These are phyloP conservation scores for Aphis gossypii DNA, from an alignment of 1,140 invertebrate genomes.

Conservation along the genomic window DNA sequence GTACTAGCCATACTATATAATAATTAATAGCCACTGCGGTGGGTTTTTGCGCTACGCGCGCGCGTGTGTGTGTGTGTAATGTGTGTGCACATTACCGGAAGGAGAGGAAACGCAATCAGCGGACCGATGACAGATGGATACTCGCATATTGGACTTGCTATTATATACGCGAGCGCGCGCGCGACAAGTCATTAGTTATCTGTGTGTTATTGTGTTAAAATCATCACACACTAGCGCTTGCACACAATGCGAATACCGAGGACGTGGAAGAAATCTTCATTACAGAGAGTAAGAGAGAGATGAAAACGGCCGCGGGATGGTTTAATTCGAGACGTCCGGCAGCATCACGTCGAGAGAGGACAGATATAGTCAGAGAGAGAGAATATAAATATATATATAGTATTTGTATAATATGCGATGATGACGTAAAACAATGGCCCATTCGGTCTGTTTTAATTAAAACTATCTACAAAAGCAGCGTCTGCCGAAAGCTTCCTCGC, in stretches of 20 bases:
- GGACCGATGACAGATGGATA: slow-evolving; percentile 42
- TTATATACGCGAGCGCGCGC: slow-evolving; percentile 5
- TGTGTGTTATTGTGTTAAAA: slow-evolving; percentile 47
- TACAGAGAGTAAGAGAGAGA: background rate
- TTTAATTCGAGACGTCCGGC: slow-evolving; percentile 53
- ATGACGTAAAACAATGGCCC: slow-evolving; percentile 50
- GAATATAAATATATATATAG: background rate
- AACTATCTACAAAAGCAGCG: background rate
- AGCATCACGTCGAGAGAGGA: background rate
- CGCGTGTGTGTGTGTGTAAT: no score
- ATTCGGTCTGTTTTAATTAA: slow-evolving; percentile 54
- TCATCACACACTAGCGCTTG: no score
- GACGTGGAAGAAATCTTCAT: slow-evolving; percentile 51
- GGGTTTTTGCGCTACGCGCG: background rate
- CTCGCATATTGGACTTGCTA: background rate
- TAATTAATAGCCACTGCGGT: background rate
- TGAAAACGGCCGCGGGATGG: background rate
- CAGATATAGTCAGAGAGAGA: background rate
- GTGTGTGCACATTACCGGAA: background rate
- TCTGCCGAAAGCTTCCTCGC: background rate
- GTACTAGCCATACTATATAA: background rate
- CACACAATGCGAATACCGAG: background rate
- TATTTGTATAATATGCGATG: slow-evolving; percentile 18
- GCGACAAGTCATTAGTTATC: slow-evolving; percentile 56
- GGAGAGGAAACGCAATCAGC: slow-evolving; percentile 33